A percentile compares a stretch with the other conserved stretches of the same genome.
Conservation (phyloP, 92 coral and sea anemone species). For the Parazoanthus swiftii region DNA sequence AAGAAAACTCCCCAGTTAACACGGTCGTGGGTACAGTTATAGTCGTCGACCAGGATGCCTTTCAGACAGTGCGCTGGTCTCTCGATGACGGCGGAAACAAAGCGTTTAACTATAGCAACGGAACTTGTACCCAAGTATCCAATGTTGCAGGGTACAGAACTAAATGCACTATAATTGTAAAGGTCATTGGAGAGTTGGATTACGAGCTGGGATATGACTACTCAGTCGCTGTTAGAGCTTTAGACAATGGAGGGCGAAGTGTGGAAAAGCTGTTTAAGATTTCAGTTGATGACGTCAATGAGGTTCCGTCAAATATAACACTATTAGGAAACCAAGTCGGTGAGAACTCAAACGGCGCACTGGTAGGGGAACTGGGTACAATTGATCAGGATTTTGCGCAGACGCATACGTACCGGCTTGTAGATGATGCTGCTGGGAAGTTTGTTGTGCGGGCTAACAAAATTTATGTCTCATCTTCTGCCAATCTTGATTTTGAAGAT, state of each 20-base stretch:
- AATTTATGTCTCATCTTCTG: constrained; percentile 68
- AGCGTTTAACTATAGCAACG: constrained; percentile 46
- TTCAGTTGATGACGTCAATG: constrained; percentile 63
- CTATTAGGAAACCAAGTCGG: constrained; percentile 57
- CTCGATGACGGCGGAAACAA: constrained; percentile 80
- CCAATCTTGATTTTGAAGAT: constrained; percentile 68
- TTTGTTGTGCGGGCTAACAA: constrained; percentile 69
- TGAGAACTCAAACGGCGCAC: constrained; percentile 73
- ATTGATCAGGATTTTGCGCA: constrained; percentile 72
- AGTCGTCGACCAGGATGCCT: constrained; percentile 72
- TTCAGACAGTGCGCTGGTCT: constrained; percentile 58
- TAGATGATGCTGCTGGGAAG: constrained; percentile 69
- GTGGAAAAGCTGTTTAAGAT: constrained; percentile 54
- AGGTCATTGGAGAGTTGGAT: constrained; percentile 59
- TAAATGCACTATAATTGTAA: constrained; percentile 53
- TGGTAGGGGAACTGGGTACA: constrained; percentile 67
- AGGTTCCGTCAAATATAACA: constrained; percentile 70
- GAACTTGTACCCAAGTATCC: constrained; percentile 52
- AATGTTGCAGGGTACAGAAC: constrained; percentile 64
- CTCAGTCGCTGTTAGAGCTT: constrained; percentile 62
- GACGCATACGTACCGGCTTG: constrained; percentile 56
- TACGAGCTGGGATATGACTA: constrained; percentile 61
- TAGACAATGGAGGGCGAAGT: constrained; percentile 74
- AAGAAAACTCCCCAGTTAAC: constrained; percentile 65
- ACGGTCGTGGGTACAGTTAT: constrained; percentile 75